Evolutionary conservation across 2,888 invertebrate species (phyloP).

Genomic region (Rhodophaea formosa): DNA sequence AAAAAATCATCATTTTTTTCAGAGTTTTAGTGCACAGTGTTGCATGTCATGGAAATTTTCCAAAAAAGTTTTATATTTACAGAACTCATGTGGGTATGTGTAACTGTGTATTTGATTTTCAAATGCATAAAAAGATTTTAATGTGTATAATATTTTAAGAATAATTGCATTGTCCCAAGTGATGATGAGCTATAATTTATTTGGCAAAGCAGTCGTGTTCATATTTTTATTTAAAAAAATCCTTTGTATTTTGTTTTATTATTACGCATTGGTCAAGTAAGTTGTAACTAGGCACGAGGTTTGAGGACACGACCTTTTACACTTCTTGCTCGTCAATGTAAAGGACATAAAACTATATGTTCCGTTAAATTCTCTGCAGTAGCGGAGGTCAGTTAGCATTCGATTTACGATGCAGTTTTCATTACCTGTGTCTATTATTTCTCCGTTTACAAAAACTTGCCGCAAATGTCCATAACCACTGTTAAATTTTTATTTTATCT

Average conservation of each 20-base stretch:
- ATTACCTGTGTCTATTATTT: constrained; percentile 46
- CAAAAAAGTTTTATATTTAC: no score
- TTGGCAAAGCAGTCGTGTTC: no score
- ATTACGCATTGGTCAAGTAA: background rate
- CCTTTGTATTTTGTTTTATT: background rate
- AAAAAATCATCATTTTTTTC: no score
- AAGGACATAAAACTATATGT: constrained; percentile 63
- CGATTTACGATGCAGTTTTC: constrained; percentile 61
- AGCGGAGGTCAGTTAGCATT: constrained; percentile 52
- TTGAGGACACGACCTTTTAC: constrained; percentile 45
- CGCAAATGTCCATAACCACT: constrained; percentile 38
- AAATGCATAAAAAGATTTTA: no score
- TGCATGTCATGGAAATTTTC: no score
- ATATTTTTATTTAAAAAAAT: background rate
- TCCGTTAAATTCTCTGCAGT: constrained; percentile 53
- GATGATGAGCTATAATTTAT: no score
- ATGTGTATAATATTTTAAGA: no score
- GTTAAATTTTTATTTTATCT: constrained; percentile 33
- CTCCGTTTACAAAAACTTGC: constrained; percentile 37
- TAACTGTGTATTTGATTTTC: no score
- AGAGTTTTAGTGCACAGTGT: no score
- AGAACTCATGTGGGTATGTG: no score
- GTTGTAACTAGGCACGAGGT: constrained; percentile 11
- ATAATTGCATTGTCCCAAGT: no score
- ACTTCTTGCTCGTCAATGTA: constrained; percentile 65